Percentiles rank a stretch among this genome's conserved stretches.
phyloP scores from a whole-genome alignment of 1,140 invertebrate species.

The Penaeus vannamei region DNA sequence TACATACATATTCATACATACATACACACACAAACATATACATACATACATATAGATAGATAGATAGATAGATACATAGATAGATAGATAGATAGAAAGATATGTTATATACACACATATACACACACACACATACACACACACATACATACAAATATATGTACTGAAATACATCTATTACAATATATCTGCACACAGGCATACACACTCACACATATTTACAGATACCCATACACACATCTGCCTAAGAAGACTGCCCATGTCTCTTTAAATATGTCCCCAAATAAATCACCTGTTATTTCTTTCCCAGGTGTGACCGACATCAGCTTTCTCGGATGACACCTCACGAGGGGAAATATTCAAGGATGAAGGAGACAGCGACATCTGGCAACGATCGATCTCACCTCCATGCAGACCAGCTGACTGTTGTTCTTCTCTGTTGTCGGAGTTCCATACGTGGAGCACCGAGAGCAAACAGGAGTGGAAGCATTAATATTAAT shows the following conservation, averaged over 20 bases:
- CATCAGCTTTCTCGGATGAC: neutral
- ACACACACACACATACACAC: slow-evolving; percentile 6
- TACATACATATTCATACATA: neutral
- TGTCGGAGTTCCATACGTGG: too few species aligned
- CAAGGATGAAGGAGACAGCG: too few species aligned
- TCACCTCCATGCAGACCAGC: too few species aligned
- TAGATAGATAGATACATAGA: too few species aligned
- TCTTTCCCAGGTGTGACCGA: neutral
- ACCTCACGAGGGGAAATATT: too few species aligned
- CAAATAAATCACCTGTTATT: neutral
- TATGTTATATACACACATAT: too few species aligned
- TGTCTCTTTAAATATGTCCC: neutral
- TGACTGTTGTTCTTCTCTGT: too few species aligned
- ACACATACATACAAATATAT: slow-evolving; percentile 5
- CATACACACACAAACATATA: too few species aligned
- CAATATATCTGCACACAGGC: neutral
- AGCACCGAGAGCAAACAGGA: too few species aligned
- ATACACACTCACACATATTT: neutral
- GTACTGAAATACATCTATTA: neutral
- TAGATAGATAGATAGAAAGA: too few species aligned
- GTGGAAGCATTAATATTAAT: too few species aligned
- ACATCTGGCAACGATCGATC: too few species aligned
- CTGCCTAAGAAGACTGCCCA: neutral
- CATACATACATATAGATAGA: neutral
- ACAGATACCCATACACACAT: neutral